Evolutionary conservation across 1,140 invertebrate species (phyloP).

Genomic region (Paracyclopina nana): DNA sequence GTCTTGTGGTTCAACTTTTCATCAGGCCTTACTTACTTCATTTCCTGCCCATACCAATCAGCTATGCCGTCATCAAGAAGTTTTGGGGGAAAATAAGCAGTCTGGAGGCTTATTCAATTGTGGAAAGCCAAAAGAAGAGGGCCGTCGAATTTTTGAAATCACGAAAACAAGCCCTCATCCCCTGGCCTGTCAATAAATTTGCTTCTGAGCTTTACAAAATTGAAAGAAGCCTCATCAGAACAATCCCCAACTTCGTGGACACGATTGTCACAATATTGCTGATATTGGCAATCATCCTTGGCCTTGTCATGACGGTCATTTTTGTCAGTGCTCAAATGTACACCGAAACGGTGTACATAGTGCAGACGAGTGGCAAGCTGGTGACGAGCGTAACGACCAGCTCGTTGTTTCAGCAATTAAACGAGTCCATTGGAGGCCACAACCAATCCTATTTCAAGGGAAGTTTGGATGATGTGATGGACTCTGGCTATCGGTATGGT

Average conservation of each 20-base stretch:
- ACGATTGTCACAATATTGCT: neutral
- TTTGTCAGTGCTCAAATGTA: conserved; percentile 8
- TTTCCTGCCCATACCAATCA: too few species aligned
- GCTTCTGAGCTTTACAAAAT: neutral
- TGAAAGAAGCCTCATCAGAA: neutral
- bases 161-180: neutral
- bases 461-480: neutral
- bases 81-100: too few species aligned
- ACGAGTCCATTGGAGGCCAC: neutral
- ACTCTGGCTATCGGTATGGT: neutral
- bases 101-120: too few species aligned
- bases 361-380: conserved; percentile 2
- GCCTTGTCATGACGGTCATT: neutral
- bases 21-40: neutral
- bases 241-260: conserved; percentile 1
- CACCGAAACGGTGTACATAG: neutral
- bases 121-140: too few species aligned
- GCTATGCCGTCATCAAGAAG: too few species aligned
- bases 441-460: too few species aligned
- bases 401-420: conserved; percentile 1
- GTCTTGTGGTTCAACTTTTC: neutral
- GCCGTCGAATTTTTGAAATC: neutral
- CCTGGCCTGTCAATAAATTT: neutral
- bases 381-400: neutral
- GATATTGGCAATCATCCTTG: neutral